These are phyloP conservation scores for Melolontha melolontha DNA, from an alignment of 2,888 invertebrate genomes.

Conservation along the genomic window DNA sequence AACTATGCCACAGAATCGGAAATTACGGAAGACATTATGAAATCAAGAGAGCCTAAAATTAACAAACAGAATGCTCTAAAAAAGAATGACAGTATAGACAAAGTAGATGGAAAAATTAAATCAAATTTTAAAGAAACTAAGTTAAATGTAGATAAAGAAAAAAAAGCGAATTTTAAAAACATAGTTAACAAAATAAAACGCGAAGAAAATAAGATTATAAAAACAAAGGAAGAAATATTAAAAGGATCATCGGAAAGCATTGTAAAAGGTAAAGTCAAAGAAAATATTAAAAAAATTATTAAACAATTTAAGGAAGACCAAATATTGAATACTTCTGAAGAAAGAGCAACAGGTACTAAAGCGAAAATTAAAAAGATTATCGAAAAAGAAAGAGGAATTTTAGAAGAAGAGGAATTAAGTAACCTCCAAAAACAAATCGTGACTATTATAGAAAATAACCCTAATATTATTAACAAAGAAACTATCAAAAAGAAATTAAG, in stretches of 20 bases:
- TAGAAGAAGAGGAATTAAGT: slow-evolving; percentile 66
- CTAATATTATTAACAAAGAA: slow-evolving; percentile 66
- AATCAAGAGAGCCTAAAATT: no score
- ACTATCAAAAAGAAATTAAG: slow-evolving; percentile 65
- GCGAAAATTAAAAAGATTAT: slow-evolving; percentile 58
- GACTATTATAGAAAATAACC: slow-evolving; percentile 67
- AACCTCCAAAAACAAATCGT: slow-evolving; percentile 66
- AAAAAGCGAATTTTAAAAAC: slow-evolving; percentile 1
- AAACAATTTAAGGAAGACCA: slow-evolving; percentile 59
- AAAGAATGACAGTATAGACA: slow-evolving; percentile 5
- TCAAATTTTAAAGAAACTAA: neutral
- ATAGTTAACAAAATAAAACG: slow-evolving; percentile 14
- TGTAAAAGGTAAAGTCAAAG: slow-evolving; percentile 48
- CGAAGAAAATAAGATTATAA: slow-evolving; percentile 22
- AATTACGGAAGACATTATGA: no score
- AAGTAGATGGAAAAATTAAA: neutral
- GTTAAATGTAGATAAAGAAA: neutral
- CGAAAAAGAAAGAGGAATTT: slow-evolving; percentile 63
- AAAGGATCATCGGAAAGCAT: slow-evolving; percentile 9
- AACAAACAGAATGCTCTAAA: neutral
- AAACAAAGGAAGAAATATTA: slow-evolving; percentile 46
- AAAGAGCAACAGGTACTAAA: slow-evolving; percentile 47
- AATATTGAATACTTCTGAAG: slow-evolving; percentile 42
- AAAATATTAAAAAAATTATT: slow-evolving; percentile 54
- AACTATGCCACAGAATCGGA: no score